Conservation (phyloP, 2,888 invertebrate genomes). For the Drosophila anomalata region DNA sequence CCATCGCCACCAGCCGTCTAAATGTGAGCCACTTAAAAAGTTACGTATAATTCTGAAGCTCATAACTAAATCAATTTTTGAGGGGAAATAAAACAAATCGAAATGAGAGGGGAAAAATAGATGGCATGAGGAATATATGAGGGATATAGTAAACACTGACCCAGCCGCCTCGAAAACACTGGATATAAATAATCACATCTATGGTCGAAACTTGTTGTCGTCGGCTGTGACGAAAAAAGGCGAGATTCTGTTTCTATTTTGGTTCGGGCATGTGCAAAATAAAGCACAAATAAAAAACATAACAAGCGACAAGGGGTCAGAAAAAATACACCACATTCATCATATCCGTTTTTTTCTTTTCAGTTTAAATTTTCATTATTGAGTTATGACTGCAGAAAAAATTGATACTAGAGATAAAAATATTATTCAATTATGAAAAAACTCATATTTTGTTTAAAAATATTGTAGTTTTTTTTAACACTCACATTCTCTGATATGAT, state of each 20-base stretch:
- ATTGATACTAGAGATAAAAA: not conserved
- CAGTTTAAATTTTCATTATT: not conserved
- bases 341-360: slow-evolving; percentile 3
- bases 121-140: slow-evolving; percentile 1
- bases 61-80: slow-evolving; percentile 33
- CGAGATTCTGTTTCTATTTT: slow-evolving; percentile 62
- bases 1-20: slow-evolving; percentile 25
- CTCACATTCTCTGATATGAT: slow-evolving; percentile 80
- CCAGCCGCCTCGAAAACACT: slow-evolving; percentile 25
- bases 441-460: not conserved
- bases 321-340: slow-evolving; percentile 23
- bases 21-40: slow-evolving; percentile 7
- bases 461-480: slow-evolving; percentile 15
- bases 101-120: slow-evolving; percentile 2
- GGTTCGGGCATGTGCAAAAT: slow-evolving; percentile 58
- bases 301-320: slow-evolving; percentile 27
- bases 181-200: slow-evolving; percentile 59
- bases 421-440: not conserved
- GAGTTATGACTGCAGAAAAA: not conserved
- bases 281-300: slow-evolving; percentile 34
- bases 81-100: slow-evolving; percentile 19
- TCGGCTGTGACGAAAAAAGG: slow-evolving; percentile 52
- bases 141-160: slow-evolving; percentile 17
- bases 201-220: slow-evolving; percentile 50
- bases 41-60: not conserved